Percentiles rank a stretch among this genome's conserved stretches.
Evolutionary conservation across 2,113 vertebrate species (phyloP).

Genomic region (Columba janthina): DNA sequence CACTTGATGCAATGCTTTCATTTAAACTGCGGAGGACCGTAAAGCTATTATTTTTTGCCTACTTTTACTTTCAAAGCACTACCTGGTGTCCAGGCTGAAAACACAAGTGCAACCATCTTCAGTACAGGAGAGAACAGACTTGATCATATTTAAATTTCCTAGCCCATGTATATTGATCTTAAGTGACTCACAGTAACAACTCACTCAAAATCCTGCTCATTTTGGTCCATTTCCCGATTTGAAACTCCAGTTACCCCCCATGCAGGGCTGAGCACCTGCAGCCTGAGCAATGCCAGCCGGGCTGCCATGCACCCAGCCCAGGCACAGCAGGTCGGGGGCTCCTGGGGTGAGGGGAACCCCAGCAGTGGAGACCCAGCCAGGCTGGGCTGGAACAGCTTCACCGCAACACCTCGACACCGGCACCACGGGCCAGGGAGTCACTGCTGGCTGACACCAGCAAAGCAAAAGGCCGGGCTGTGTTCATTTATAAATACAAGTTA

Average conservation of each 20-base stretch:
- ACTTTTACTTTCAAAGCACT: neutral
- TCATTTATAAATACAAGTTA: neutral
- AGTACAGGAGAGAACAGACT: neutral
- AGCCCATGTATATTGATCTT: neutral
- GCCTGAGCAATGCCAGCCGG: neutral
- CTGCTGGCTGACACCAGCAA: neutral
- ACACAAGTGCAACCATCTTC: neutral
- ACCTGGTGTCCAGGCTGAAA: neutral
- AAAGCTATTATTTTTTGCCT: neutral
- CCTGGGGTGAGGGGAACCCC: too few relatives aligned
- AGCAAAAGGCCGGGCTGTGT: neutral
- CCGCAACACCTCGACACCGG: fast-evolving
- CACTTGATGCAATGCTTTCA: too few relatives aligned
- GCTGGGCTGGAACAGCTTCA: neutral
- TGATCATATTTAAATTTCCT: neutral
- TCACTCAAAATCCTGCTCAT: neutral
- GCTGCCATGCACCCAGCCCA: neutral
- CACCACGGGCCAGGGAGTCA: neutral
- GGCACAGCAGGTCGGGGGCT: too few relatives aligned
- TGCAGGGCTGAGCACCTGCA: neutral
- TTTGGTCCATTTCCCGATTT: neutral
- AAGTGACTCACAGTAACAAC: neutral
- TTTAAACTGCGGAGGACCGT: neutral
- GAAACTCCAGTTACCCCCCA: fast-evolving
- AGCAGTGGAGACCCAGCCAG: neutral